A percentile compares a stretch with the other conserved stretches of the same genome.
phyloP scores from a whole-genome alignment of 2,888 invertebrate genomes.

The Drosophila atripex region DNA sequence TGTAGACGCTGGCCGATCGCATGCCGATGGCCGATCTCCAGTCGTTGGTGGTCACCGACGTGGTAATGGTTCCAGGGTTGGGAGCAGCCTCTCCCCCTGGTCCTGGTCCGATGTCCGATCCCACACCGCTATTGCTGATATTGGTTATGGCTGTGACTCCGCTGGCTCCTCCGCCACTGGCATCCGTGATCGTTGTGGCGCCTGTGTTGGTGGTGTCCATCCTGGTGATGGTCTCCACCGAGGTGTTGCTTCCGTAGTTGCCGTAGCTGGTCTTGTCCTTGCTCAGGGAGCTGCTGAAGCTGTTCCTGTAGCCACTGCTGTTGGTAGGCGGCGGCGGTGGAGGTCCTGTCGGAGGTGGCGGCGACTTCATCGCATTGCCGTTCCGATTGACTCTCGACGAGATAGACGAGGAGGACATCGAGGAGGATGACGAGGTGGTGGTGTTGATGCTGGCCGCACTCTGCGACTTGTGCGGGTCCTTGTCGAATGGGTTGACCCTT shows the following conservation, averaged over 20 bases:
- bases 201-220: constrained; percentile 79
- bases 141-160: constrained; percentile 66
- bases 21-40: constrained; percentile 73
- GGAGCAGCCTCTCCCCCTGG: constrained; percentile 1
- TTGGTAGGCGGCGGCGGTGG: constrained; percentile 78
- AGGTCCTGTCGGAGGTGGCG: constrained; percentile 79
- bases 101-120: constrained; percentile 5
- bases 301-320: constrained; percentile 73
- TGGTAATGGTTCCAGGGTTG: constrained; percentile 52
- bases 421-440: constrained; percentile 75
- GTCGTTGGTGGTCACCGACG: constrained; percentile 64
- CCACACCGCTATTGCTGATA: constrained; percentile 42
- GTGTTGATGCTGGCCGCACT: constrained; percentile 63
- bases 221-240: constrained; percentile 81
- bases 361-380: constrained; percentile 76
- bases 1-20: constrained; percentile 81
- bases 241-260: constrained; percentile 78
- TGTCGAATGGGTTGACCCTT: constrained; percentile 84
- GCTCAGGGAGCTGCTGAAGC: constrained; percentile 69
- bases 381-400: constrained; percentile 81
- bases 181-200: constrained; percentile 59
- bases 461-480: constrained; percentile 72
- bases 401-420: constrained; percentile 79
- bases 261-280: constrained; percentile 73
- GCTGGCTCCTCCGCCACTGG: constrained; percentile 58